phyloP scores from a whole-genome alignment of 2,888 invertebrate species.

The Noctua pronuba region DNA sequence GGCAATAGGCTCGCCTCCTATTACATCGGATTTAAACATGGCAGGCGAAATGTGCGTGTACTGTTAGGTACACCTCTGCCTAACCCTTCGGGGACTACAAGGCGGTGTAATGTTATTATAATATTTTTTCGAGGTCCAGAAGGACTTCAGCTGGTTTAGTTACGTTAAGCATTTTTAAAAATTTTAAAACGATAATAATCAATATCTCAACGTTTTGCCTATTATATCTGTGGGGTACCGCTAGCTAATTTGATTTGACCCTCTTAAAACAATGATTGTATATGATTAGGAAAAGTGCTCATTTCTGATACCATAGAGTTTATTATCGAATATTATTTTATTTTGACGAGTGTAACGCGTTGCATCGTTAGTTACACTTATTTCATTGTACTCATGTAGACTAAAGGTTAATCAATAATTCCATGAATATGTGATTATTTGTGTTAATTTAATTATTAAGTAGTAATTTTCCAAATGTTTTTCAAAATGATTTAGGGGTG shows the following conservation, averaged over 20 bases:
- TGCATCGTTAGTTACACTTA: background rate
- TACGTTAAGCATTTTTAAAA: no score
- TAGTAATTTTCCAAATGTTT: constrained; percentile 11
- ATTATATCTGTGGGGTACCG: background rate
- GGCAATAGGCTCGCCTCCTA: no score
- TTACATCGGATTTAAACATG: no score
- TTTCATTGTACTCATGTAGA: constrained; percentile 15
- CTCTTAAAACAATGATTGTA: background rate
- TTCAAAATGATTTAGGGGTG: background rate
- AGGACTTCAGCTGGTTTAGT: no score
- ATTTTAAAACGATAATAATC: no score
- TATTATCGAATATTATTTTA: background rate
- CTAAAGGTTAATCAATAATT: constrained; percentile 14
- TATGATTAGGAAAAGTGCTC: background rate
- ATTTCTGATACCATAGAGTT: constrained; percentile 1
- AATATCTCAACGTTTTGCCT: background rate
- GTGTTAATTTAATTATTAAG: constrained; percentile 8
- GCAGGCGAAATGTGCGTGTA: no score
- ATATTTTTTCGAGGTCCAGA: no score
- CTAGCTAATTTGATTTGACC: background rate
- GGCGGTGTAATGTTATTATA: no score
- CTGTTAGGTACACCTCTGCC: no score
- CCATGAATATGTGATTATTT: constrained; percentile 33
- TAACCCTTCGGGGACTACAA: no score
- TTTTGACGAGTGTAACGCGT: background rate